Percentiles rank a stretch among this genome's conserved stretches.
Conservation (phyloP, 1,140 invertebrate species). For the Bombyx mori region DNA sequence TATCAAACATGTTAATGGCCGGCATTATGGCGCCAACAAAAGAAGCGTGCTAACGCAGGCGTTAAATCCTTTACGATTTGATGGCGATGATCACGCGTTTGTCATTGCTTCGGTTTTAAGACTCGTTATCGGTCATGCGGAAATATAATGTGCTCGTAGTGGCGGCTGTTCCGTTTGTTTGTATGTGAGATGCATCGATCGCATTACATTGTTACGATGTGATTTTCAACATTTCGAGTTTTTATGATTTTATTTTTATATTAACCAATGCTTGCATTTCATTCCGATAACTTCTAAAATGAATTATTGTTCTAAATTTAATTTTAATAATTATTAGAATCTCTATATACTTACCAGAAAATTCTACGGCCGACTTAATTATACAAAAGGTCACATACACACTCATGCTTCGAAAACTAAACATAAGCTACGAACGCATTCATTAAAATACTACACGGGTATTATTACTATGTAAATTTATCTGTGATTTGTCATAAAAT, state of each 20-base stretch:
- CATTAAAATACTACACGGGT: slow-evolving; percentile 32
- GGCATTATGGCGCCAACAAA: slow-evolving; percentile 65
- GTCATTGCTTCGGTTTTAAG: slow-evolving; percentile 45
- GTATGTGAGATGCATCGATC: too few species aligned
- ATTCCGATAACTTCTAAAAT: not conserved
- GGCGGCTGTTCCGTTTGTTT: not conserved
- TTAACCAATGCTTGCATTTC: too few species aligned
- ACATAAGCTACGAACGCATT: slow-evolving; percentile 44
- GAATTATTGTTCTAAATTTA: not conserved
- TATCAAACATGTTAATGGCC: slow-evolving; percentile 68
- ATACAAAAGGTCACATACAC: slow-evolving; percentile 31
- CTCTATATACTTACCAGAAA: slow-evolving; percentile 15
- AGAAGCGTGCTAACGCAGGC: slow-evolving; percentile 67
- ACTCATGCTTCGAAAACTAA: slow-evolving; percentile 52
- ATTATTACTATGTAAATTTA: slow-evolving; percentile 61
- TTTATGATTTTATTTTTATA: too few species aligned
- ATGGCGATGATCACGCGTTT: slow-evolving; percentile 61
- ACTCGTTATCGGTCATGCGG: slow-evolving; percentile 43
- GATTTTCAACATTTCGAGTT: too few species aligned
- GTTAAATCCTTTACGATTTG: slow-evolving; percentile 71
- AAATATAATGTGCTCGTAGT: slow-evolving; percentile 9
- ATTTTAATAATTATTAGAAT: slow-evolving; percentile 1
- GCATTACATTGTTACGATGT: too few species aligned
- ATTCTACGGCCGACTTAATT: slow-evolving; percentile 9
- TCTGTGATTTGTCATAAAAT: slow-evolving; percentile 49